A percentile compares a stretch with the other conserved stretches of the same genome.
phyloP scores from a whole-genome alignment of 2,888 invertebrate species.

The Didymodactylos carnosus region DNA sequence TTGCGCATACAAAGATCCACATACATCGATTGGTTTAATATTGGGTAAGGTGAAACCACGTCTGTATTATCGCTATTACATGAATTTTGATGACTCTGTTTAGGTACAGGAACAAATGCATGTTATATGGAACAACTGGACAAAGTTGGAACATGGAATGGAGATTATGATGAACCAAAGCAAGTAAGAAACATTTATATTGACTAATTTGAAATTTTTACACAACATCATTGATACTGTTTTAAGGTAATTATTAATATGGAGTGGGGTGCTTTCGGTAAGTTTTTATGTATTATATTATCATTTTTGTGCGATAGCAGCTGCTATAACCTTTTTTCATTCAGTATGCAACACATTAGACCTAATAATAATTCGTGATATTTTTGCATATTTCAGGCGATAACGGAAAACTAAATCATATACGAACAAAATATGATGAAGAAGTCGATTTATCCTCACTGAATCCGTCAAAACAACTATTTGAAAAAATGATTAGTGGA shows the following conservation, averaged over 20 bases:
- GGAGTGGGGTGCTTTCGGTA: constrained; percentile 93
- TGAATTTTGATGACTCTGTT: too few species aligned
- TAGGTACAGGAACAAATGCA: constrained; percentile 85
- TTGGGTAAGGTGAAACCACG: too few species aligned
- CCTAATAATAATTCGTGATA: too few species aligned
- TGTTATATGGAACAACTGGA: constrained; percentile 75
- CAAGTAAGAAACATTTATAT: too few species aligned
- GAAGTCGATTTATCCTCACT: constrained; percentile 64
- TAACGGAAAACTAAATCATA: constrained; percentile 61
- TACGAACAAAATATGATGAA: constrained; percentile 52
- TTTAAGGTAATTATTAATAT: constrained; percentile 77
- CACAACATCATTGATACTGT: too few species aligned
- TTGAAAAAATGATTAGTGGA: constrained; percentile 15
- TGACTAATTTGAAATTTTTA: too few species aligned
- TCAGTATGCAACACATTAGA: too few species aligned
- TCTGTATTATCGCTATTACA: too few species aligned
- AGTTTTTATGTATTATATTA: too few species aligned
- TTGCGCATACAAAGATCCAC: constrained; percentile 83
- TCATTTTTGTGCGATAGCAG: too few species aligned
- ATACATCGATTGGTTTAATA: constrained; percentile 78
- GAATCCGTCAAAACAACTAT: constrained; percentile 51
- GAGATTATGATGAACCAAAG: constrained; percentile 37
- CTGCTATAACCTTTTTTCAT: too few species aligned
- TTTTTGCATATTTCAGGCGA: too few species aligned
- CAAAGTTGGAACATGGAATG: constrained; percentile 57